These are phyloP conservation scores for Cyprinodon variegatus DNA, from an alignment of 2,113 vertebrate species.

Conservation along the genomic window DNA sequence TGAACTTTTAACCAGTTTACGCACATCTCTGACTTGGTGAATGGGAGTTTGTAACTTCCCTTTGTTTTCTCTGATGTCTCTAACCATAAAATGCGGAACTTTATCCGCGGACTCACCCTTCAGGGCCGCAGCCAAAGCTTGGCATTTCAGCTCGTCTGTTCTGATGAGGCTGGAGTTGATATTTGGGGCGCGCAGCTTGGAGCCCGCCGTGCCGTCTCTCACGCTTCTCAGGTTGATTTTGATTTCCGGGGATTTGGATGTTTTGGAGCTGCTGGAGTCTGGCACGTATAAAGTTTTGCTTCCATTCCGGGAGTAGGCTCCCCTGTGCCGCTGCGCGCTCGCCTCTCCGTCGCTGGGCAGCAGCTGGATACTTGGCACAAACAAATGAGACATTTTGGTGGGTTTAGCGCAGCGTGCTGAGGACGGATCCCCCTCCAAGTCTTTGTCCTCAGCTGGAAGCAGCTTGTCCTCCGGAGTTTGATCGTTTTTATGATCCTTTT, in stretches of 20 bases:
- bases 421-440: slow-evolving; percentile 24
- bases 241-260: slow-evolving; percentile 88
- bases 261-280: slow-evolving; percentile 47
- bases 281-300: slow-evolving; percentile 52
- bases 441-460: slow-evolving; percentile 28
- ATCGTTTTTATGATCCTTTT: slow-evolving; percentile 77
- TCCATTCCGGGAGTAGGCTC: slow-evolving; percentile 16
- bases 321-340: slow-evolving; percentile 50
- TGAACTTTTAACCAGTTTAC: slow-evolving; percentile 92
- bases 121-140: slow-evolving; percentile 62
- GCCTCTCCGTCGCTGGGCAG: slow-evolving; percentile 75
- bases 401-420: slow-evolving; percentile 68
- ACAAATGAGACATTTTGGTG: slow-evolving; percentile 93
- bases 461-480: slow-evolving; percentile 52
- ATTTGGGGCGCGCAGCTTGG: slow-evolving; percentile 85
- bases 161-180: slow-evolving; percentile 66
- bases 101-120: slow-evolving; percentile 85
- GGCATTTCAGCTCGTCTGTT: slow-evolving; percentile 77
- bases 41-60: slow-evolving; percentile 86
- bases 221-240: slow-evolving; percentile 88
- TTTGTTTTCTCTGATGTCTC: slow-evolving; percentile 89
- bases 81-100: slow-evolving; percentile 91
- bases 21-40: slow-evolving; percentile 93
- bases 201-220: slow-evolving; percentile 79
- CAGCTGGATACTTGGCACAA: slow-evolving; percentile 91